A percentile compares a stretch with the other conserved stretches of the same genome.
Conservation (phyloP, 2,113 vertebrate species). For the Geococcyx californianus region DNA sequence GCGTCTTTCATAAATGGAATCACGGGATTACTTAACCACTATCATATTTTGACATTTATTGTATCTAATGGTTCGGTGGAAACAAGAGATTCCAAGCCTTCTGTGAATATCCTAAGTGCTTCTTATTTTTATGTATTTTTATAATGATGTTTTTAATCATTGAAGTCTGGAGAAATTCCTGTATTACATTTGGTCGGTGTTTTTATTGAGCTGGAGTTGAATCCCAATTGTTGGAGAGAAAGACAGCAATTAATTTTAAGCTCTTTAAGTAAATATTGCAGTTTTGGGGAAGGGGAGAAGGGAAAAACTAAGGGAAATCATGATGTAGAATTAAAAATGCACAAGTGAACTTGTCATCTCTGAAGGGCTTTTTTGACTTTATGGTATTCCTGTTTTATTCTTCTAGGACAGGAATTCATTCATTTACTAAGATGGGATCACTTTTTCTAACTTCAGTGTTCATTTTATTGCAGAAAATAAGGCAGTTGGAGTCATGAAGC, state of each 20-base stretch:
- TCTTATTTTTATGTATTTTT: neutral
- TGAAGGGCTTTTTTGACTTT: neutral
- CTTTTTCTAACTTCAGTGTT: neutral
- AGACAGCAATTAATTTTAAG: neutral
- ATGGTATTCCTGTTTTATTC: neutral
- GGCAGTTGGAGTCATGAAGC: conserved; percentile 98
- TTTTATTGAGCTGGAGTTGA: neutral
- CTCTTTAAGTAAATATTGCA: neutral
- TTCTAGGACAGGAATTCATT: neutral
- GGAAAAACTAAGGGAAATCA: neutral
- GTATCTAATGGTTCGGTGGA: neutral
- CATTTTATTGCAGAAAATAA: conserved; percentile 91
- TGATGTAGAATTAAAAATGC: neutral
- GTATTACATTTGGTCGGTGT: neutral
- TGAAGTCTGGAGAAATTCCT: neutral
- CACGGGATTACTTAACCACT: neutral
- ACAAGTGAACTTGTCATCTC: neutral
- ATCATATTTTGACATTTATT: neutral
- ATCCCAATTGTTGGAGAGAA: neutral
- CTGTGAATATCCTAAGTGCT: neutral
- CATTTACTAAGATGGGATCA: neutral
- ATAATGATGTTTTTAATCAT: neutral
- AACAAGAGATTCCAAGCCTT: neutral
- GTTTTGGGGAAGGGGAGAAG: neutral
- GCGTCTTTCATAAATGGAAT: neutral